Evolutionary conservation across 1,140 invertebrate species (phyloP), one percentile per base, ranked within the genome.

Genomic region (Helicoverpa armigera): DNA sequence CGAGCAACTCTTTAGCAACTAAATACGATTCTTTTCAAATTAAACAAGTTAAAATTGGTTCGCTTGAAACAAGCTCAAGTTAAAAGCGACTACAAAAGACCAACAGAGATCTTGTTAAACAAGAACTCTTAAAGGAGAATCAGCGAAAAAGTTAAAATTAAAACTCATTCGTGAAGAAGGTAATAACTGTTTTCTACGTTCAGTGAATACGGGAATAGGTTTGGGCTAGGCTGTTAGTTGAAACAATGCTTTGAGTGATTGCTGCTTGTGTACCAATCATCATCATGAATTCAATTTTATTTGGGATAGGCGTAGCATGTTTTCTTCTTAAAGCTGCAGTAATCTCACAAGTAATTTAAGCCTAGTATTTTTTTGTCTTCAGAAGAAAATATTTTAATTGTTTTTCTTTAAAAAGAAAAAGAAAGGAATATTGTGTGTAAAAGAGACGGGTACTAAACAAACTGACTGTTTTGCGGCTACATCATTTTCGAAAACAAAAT

Each of bases 61-160:
- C 79, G 78, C 73, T 60, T 79, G 82, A 73, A 84, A 85, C 81
- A 80, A 82, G 85, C 83, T 82, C 80, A 88, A 87, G 84, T 90
- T 90, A 75, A 82, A 58, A 85, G 79, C 76, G 83, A 85, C 75
- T 85, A 88, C 88, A 89, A 89, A 88, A 86, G 89, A 87, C 82
- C 85, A 87, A 67, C 84, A 79, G 63, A 74, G 84, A 90, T 88
- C 88, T 89, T 87, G 87, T 89, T 88, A 86, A 87, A 90, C 89
- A 88, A 90, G 87, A 88, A 86, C 87, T 88, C 85, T 85, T 89
- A 85, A 61, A 85, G 85, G 85, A 84, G 82, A 87, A 88, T 89
- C 85, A 83, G 85, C 81, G 88, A 85, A 89, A 88, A 90, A 89
- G 87, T 90, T 90, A 90, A 88, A 89, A 89, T 90, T 89, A 89